Evolutionary conservation across 2,113 vertebrate genomes (phyloP).

Genomic region (Grallaria varia): DNA sequence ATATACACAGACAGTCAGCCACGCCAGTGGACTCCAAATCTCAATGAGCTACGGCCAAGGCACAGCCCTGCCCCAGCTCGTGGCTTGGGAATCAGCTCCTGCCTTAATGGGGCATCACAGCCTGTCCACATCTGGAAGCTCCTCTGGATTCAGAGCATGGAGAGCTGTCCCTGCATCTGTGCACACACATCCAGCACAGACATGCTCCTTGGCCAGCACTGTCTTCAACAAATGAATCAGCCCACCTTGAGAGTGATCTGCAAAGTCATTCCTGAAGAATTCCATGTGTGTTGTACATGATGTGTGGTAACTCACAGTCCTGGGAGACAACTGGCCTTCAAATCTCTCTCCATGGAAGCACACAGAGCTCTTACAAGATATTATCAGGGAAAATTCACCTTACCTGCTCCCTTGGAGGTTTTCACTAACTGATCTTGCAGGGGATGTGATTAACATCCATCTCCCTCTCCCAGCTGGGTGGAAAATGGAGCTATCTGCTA

Average conservation of each 20-base stretch:
- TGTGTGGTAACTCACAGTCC: rapidly evolving
- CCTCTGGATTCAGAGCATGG: background rate
- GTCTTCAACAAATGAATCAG: rapidly evolving
- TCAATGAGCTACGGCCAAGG: slow-evolving; percentile 21
- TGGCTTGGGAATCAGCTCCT: background rate
- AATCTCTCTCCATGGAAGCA: background rate
- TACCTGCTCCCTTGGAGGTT: rapidly evolving
- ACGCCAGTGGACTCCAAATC: slow-evolving; percentile 23
- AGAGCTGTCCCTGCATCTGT: background rate
- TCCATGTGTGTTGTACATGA: rapidly evolving
- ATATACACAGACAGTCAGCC: slow-evolving; percentile 59
- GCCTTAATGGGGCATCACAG: background rate
- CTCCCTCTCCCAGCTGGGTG: background rate
- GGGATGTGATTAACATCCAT: background rate
- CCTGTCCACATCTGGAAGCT: background rate
- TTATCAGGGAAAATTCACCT: background rate
- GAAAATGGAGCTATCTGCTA: background rate
- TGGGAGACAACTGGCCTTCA: background rate
- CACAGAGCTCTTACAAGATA: background rate
- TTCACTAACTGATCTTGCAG: background rate
- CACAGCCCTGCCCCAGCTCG: background rate
- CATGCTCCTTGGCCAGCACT: background rate
- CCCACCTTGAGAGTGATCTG: background rate
- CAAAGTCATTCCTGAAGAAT: background rate
- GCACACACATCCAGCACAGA: background rate